phyloP scores from a whole-genome alignment of 1,140 invertebrate genomes.

The Choristoneura fumiferana region DNA sequence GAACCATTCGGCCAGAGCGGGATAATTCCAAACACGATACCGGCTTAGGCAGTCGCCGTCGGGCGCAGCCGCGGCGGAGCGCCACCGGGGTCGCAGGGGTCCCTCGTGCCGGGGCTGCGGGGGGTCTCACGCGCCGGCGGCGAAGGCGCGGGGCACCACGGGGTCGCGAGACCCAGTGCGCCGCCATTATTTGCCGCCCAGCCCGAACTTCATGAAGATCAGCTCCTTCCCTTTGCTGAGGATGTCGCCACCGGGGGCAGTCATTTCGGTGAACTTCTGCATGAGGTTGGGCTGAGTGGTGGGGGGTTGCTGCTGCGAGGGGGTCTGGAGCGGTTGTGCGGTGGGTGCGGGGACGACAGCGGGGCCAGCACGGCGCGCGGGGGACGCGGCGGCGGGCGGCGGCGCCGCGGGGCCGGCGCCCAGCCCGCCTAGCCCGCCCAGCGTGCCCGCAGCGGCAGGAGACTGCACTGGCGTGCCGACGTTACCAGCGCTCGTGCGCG shows the following conservation, averaged over 20 bases:
- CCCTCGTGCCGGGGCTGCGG: background rate
- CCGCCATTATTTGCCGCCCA: constrained; percentile 87
- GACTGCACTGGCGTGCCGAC: constrained; percentile 64
- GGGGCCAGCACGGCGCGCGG: constrained; percentile 78
- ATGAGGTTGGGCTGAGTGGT: constrained; percentile 84
- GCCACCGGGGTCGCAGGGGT: no score
- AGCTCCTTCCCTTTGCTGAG: constrained; percentile 93
- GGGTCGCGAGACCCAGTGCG: constrained; percentile 49
- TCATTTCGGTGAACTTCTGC: constrained; percentile 90
- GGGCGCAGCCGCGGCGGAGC: no score
- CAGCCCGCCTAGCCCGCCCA: constrained; percentile 27
- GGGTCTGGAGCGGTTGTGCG: constrained; percentile 51
- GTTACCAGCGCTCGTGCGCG: constrained; percentile 74
- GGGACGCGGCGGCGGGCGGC: constrained; percentile 40
- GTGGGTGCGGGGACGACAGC: constrained; percentile 78
- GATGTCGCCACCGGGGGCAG: constrained; percentile 89
- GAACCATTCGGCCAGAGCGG: constrained; percentile 46
- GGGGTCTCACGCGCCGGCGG: constrained; percentile 28
- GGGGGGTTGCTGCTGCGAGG: constrained; percentile 63
- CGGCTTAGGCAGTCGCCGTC: no score
- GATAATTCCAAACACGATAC: constrained; percentile 45
- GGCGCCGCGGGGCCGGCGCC: constrained; percentile 38
- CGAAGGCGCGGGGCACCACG: constrained; percentile 22
- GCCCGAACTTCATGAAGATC: constrained; percentile 94
- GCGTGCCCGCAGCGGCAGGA: constrained; percentile 35